Evolutionary conservation across 2,888 invertebrate genomes (phyloP).

Genomic region (Lochmaea capreae): DNA sequence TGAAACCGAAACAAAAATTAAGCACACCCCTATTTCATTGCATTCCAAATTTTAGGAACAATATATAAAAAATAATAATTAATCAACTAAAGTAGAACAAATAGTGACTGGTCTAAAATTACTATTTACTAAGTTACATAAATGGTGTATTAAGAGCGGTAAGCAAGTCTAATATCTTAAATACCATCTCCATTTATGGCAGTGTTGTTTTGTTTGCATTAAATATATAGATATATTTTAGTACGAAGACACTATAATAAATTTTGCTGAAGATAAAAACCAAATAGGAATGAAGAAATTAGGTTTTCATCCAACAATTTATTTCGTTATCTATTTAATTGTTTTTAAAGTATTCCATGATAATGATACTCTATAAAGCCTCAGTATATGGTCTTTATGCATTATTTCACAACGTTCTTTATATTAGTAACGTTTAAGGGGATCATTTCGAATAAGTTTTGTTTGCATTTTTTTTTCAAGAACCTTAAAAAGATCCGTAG

Average conservation of each 20-base stretch:
- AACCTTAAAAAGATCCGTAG: no score
- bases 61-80: no score
- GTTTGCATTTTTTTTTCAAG: no score
- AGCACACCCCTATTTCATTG: no score
- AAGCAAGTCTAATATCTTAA: slow-evolving; percentile 34
- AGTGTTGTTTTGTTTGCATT: slow-evolving; percentile 34
- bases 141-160: slow-evolving; percentile 23
- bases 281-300: slow-evolving; percentile 15
- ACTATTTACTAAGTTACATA: slow-evolving; percentile 26
- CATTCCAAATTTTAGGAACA: no score
- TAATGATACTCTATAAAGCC: no score
- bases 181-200: slow-evolving; percentile 36
- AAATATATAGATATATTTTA: slow-evolving; percentile 11
- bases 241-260: background rate
- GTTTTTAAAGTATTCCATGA: no score
- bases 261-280: slow-evolving; percentile 6
- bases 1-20: no score
- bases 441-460: no score
- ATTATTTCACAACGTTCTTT: no score
- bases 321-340: background rate
- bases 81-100: background rate
- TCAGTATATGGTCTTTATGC: no score
- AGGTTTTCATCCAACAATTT: background rate
- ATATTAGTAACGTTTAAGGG: no score
- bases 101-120: slow-evolving; percentile 7